Base-by-base conservation (phyloP, 2,888 invertebrate genomes). In the Lacanobia wlatinum region DNA sequence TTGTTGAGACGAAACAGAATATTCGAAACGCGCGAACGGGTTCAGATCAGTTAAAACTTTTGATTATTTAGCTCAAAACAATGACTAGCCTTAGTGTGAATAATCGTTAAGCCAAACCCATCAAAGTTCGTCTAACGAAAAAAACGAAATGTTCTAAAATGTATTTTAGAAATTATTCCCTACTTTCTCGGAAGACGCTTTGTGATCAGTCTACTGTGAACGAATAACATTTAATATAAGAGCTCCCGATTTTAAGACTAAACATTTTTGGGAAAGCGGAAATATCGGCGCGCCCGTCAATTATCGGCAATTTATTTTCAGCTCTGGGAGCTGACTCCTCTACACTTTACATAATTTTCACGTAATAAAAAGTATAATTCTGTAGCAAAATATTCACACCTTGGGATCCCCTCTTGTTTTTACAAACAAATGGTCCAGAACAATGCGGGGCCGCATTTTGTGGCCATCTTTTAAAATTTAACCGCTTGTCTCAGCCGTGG, bases 391-490 rank as follows among this genome's bases (percentile, higher is more conserved):
- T 78, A 70, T 84, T 87, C 83, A 79, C 84, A 87, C 84, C 82
- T 83, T 72, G 46, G 65, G 72, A 61, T 80, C 72, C 64, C 67
- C 60, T 76, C 73, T 85, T 83, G 77, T 83, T 81, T 82, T 81
- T 80, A 79, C 74, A 74, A 80, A 75, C 67, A 84, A 89, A 87
- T 88, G 87, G 84, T 55, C 75, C 81, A 83, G 87, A 87, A 89
- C 84, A 88, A 87, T 84, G 82, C 76, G 84, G 81, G 85, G 73
- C 81, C 77, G 73, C 80, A 78, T 80, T 84, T 87, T 74, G 82
- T 84, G 75, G 80, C 82, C 77, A 83, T 87, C 85, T 87, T 90
- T 90, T 88, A 85, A 86, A 84, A 84, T 82, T 86, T 86, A 87
- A 89, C 87, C 87, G 85, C 71, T 78, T 84, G 84, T 86, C 84